Evolutionary conservation across 2,113 vertebrate species (phyloP).

Genomic region (Echinops telfairi): DNA sequence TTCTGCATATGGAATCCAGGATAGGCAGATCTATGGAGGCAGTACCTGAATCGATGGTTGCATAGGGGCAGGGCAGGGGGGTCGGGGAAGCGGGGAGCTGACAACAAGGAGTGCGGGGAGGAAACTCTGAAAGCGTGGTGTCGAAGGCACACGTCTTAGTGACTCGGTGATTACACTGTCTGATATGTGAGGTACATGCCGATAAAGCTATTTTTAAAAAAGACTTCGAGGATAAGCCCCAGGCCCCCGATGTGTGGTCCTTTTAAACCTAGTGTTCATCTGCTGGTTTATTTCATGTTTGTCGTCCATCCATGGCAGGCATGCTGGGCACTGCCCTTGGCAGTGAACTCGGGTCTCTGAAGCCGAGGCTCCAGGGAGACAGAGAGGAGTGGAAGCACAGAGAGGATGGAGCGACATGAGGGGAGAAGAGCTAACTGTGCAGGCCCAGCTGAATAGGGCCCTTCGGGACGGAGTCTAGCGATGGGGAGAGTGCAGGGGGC

Average conservation of each 20-base stretch:
- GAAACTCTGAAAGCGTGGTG: too few species aligned
- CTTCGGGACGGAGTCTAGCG: not conserved
- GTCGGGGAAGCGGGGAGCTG: too few species aligned
- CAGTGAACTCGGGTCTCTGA: not conserved
- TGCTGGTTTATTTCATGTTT: not conserved
- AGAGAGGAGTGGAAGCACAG: not conserved
- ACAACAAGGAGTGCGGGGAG: too few species aligned
- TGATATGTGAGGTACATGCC: too few species aligned
- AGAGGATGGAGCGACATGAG: not conserved
- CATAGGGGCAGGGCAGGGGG: too few species aligned
- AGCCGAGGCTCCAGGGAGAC: not conserved
- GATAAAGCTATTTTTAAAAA: not conserved
- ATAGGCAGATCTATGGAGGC: too few species aligned
- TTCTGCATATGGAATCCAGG: too few species aligned
- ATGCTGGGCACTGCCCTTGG: not conserved
- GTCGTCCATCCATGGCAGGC: fast-evolving
- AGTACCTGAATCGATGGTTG: too few species aligned
- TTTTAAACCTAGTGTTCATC: not conserved
- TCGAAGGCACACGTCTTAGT: too few species aligned
- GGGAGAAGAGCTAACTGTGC: not conserved
- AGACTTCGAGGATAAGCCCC: not conserved
- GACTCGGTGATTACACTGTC: too few species aligned
- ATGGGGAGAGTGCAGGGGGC: not conserved
- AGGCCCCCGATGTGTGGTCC: not conserved
- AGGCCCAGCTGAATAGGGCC: not conserved